A percentile compares a stretch with the other conserved stretches of the same genome.
Conservation (phyloP, 1,140 invertebrate species). For the Neomicropteryx cornuta region DNA sequence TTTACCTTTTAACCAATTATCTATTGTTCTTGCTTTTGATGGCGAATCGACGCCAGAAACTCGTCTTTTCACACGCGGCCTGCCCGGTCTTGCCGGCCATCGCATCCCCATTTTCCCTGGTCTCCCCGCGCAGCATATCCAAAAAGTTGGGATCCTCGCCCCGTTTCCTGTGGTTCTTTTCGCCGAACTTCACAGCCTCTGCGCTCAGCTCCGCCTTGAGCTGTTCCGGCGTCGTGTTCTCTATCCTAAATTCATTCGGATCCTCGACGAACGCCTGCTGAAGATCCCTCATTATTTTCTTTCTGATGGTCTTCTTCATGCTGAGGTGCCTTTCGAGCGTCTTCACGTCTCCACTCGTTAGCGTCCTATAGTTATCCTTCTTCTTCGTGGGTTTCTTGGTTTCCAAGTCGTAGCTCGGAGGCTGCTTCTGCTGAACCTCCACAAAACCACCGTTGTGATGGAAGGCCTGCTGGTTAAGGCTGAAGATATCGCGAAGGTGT, state of each 20-base stretch:
- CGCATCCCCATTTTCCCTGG: conserved; percentile 32
- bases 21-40: conserved; percentile 60
- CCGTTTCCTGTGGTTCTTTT: conserved; percentile 46
- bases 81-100: conserved; percentile 30
- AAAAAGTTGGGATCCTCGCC: conserved; percentile 56
- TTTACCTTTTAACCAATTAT: too few relatives aligned
- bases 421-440: conserved; percentile 20
- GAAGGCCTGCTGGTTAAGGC: conserved; percentile 32
- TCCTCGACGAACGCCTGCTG: conserved; percentile 65
- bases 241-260: conserved; percentile 57
- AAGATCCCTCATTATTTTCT: conserved; percentile 75
- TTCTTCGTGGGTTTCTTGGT: conserved; percentile 46
- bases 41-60: conserved; percentile 61
- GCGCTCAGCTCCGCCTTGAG: conserved; percentile 55
- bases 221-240: conserved; percentile 54
- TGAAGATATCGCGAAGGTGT: conserved; percentile 56
- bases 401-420: conserved; percentile 39
- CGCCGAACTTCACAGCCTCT: conserved; percentile 51
- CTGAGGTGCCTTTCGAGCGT: conserved; percentile 70
- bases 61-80: conserved; percentile 45
- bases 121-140: conserved; percentile 54
- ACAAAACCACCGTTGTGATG: conserved; percentile 25
- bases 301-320: conserved; percentile 79
- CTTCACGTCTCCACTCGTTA: conserved; percentile 58
- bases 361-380: conserved; percentile 49